Evolutionary conservation across 2,113 vertebrate genomes (phyloP).

Genomic region (Hemichromis elongatus): DNA sequence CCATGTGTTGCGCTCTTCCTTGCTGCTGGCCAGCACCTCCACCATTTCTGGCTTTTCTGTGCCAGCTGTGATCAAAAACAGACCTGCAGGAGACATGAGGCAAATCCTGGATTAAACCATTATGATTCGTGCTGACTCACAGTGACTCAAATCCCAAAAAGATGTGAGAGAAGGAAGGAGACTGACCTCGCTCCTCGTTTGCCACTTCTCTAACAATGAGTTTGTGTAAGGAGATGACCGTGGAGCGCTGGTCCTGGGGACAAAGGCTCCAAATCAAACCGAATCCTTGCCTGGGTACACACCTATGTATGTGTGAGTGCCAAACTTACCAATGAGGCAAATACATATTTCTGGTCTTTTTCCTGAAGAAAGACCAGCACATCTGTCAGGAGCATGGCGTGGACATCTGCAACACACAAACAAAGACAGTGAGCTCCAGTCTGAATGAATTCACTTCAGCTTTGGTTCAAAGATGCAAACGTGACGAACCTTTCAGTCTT

Average conservation of each 20-base stretch:
- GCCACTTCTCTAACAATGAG: conserved; percentile 91
- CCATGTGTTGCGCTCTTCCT: conserved; percentile 89
- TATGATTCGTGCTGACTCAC: background rate
- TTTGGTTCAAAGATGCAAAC: background rate
- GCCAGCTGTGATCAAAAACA: conserved; percentile 89
- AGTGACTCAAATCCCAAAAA: background rate
- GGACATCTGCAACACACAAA: conserved; percentile 77
- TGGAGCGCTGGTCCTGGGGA: conserved; percentile 86
- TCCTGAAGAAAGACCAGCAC: conserved; percentile 90
- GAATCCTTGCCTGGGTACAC: background rate
- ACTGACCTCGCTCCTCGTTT: conserved; percentile 86
- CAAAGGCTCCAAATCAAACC: background rate
- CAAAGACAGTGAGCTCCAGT: background rate
- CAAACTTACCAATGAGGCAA: conserved; percentile 85
- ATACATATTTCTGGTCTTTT: conserved; percentile 92
- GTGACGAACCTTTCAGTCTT: conserved; percentile 80
- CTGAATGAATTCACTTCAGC: background rate
- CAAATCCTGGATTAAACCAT: background rate
- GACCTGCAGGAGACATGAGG: conserved; percentile 49
- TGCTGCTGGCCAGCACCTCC: conserved; percentile 86
- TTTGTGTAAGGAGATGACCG: conserved; percentile 90
- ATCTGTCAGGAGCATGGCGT: conserved; percentile 88
- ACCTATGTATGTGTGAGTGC: background rate
- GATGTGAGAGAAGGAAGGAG: background rate
- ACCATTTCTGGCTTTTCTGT: conserved; percentile 87